phyloP scores from a whole-genome alignment of 2,888 invertebrate genomes.

The Ochropleura leucogaster region DNA sequence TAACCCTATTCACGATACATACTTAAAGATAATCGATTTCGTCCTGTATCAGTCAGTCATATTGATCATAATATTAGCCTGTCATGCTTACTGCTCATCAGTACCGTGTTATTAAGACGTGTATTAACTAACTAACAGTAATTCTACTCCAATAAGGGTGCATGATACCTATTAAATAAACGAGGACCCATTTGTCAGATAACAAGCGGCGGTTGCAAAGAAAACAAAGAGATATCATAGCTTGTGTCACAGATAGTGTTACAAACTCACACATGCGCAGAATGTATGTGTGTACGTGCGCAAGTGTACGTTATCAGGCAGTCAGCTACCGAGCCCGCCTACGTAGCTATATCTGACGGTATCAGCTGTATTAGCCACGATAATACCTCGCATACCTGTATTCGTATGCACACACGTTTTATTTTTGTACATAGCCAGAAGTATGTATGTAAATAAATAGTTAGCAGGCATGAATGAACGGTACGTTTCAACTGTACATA shows the following conservation, averaged over 20 bases:
- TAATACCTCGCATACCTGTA: constrained; percentile 81
- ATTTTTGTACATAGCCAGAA: constrained; percentile 60
- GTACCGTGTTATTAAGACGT: constrained; percentile 35
- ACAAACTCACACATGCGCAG: constrained; percentile 49
- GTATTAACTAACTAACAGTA: constrained; percentile 42
- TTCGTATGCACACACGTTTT: constrained; percentile 66
- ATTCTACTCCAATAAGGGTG: constrained; percentile 57
- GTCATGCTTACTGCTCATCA: not conserved
- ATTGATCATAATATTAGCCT: constrained; percentile 25
- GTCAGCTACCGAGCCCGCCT: constrained; percentile 78
- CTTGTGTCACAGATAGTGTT: constrained; percentile 73
- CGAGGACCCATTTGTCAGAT: constrained; percentile 77
- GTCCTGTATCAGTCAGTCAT: constrained; percentile 30
- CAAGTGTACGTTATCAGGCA: constrained; percentile 70
- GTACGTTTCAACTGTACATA: constrained; percentile 53
- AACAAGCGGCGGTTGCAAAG: constrained; percentile 78
- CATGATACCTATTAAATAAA: constrained; percentile 78
- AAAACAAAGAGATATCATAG: constrained; percentile 84
- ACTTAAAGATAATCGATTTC: constrained; percentile 40
- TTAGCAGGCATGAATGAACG: constrained; percentile 76
- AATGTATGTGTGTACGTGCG: constrained; percentile 39
- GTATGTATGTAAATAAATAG: constrained; percentile 43
- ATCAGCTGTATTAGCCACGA: constrained; percentile 82
- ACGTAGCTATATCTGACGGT: constrained; percentile 78
- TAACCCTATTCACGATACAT: constrained; percentile 15